These are phyloP conservation scores for Erannis defoliaria DNA, from an alignment of 2,888 invertebrate species.

Conservation along the genomic window DNA sequence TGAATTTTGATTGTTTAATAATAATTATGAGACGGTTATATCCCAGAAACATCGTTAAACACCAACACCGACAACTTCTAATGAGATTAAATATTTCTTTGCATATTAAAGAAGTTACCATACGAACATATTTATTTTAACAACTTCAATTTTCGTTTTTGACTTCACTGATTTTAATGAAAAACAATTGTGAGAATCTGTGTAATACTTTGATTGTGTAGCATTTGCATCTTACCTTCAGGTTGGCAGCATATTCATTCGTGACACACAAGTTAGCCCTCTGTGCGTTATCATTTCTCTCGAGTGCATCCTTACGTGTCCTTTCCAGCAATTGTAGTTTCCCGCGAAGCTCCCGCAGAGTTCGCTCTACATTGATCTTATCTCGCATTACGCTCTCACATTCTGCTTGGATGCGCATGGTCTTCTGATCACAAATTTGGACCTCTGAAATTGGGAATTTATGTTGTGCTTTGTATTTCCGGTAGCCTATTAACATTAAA, in stretches of 20 bases:
- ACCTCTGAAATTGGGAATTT: conserved; percentile 65
- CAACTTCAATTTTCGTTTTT: too few relatives aligned
- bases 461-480: not conserved
- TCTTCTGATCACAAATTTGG: conserved; percentile 91
- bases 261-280: conserved; percentile 86
- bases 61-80: too few relatives aligned
- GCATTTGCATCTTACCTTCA: conserved; percentile 69
- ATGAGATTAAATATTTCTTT: too few relatives aligned
- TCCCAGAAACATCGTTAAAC: too few relatives aligned
- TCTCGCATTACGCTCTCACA: conserved; percentile 86
- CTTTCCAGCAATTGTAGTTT: conserved; percentile 87
- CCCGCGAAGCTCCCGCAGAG: conserved; percentile 87
- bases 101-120: too few relatives aligned
- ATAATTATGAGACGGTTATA: too few relatives aligned
- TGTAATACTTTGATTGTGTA: not conserved
- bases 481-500: too few relatives aligned
- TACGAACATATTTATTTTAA: too few relatives aligned
- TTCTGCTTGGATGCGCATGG: conserved; percentile 89
- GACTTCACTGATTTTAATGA: not conserved
- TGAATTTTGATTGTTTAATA: not conserved
- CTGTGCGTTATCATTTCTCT: conserved; percentile 85
- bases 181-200: not conserved
- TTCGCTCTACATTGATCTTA: conserved; percentile 85
- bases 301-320: conserved; percentile 87
- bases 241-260: conserved; percentile 82